Evolutionary conservation across 2,797 vertebrate species (phyloP), one percentile per base, ranked within the genome.

Genomic region (Diplodus puntazzo): DNA sequence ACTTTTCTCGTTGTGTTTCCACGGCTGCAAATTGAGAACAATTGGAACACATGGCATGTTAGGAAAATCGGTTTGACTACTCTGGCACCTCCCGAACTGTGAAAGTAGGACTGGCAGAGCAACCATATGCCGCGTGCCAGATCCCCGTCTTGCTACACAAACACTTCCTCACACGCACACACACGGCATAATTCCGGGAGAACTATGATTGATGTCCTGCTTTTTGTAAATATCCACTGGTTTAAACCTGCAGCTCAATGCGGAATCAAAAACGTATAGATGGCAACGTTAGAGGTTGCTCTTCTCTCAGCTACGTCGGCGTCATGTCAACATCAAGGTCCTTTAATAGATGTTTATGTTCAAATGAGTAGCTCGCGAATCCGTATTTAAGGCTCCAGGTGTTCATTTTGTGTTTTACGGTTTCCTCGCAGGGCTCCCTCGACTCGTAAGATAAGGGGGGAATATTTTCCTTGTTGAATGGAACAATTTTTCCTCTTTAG

Each of bases 81-180:
- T 74, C 85, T 92, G 89, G 89, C 89, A 87, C 77, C 66, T 53
- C 70, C 64, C 75, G 81, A 90, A 89, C 82, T 88, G 89, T 87
- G 87, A 89, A 92, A 92, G 86, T 84, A 87, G 87, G 79, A 89
- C 90, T 92, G 91, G 92, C 89, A 88, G 75, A 75, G 77, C 72
- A 75, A 23, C 84, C 88, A 82, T 91, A 91, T 90, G 92, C 63
- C 89, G 20, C 0, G 74, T 80, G 91, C 88, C 94, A 92, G 88
- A 84, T 79, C 77, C 50, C 34, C 30, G 77, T 27, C 71, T 74
- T 78, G 62, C 34, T 76, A 52, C 73, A 87, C 70, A 84, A 80
- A 70, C 48, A 46, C 57, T 73, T 43, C 53, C 59, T 69, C 46
- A 71, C 75, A 61, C 55, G 43, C 73, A 69, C 30, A 69, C 30